Evolutionary conservation across 2,888 invertebrate species (phyloP).

Genomic region (Chromoteleia sp.): DNA sequence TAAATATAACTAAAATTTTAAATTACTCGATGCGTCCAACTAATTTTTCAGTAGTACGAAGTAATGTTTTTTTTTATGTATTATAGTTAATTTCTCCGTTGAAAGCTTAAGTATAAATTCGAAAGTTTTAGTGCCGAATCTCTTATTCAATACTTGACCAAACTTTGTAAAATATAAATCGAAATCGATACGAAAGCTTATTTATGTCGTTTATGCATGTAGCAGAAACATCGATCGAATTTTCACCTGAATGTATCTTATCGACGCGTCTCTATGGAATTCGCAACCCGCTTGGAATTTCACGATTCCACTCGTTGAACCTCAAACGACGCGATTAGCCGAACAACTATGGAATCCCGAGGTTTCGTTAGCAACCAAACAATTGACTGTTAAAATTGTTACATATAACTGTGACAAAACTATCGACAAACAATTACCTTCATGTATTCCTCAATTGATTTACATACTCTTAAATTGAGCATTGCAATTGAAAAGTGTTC

Average conservation of each 20-base stretch:
- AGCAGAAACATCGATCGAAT: conserved; percentile 63
- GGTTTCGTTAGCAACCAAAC: conserved; percentile 54
- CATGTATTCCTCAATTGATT: not conserved
- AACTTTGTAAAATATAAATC: conserved; percentile 47
- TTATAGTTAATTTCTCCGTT: not conserved
- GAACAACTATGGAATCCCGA: conserved; percentile 46
- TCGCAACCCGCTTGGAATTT: conserved; percentile 60
- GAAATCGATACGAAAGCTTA: conserved; percentile 15
- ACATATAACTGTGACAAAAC: not conserved
- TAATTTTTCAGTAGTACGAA: not conserved
- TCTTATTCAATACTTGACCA: conserved; percentile 34
- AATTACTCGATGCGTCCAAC: not conserved
- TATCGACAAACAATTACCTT: conserved; percentile 8
- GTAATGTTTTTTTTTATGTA: not conserved
- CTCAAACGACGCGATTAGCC: conserved; percentile 62
- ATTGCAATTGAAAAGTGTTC: too few species aligned
- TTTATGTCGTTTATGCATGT: conserved; percentile 35
- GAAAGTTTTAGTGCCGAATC: conserved; percentile 14
- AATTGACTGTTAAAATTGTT: conserved; percentile 38
- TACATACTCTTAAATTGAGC: too few species aligned
- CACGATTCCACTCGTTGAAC: conserved; percentile 64
- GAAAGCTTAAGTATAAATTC: conserved; percentile 18
- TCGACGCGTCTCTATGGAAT: conserved; percentile 63
- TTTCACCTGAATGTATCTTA: conserved; percentile 62
- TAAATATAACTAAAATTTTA: not conserved